Conservation (phyloP, 2,888 invertebrate genomes). For the Nudaria mundana region DNA sequence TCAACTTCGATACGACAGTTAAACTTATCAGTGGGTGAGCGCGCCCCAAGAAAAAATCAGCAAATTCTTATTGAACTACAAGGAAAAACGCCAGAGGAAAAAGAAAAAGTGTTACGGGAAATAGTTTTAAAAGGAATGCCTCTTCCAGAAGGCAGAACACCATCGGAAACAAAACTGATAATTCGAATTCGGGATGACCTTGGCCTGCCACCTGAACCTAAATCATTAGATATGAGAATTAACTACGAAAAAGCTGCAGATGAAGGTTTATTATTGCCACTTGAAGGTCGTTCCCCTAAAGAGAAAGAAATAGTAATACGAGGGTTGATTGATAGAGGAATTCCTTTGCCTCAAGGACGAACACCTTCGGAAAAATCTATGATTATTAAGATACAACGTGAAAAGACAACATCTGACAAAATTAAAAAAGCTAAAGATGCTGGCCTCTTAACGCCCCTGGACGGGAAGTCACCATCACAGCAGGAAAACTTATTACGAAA, state of each 20-base stretch:
- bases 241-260: conserved; percentile 27
- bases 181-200: conserved; percentile 18
- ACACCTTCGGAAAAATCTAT: conserved; percentile 23
- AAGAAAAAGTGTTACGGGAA: not conserved
- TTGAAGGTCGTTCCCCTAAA: conserved; percentile 17
- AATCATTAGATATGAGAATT: conserved; percentile 23
- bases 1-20: not conserved
- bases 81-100: conserved; percentile 1
- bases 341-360: conserved; percentile 27
- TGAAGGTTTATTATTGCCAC: conserved; percentile 25
- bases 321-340: conserved; percentile 14
- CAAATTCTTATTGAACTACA: no score
- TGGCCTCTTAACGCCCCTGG: conserved; percentile 22
- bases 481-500: conserved; percentile 31
- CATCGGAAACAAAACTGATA: not conserved
- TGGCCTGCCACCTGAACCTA: conserved; percentile 39
- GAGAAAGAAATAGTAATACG: not conserved
- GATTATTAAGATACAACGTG: conserved; percentile 22
- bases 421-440: conserved; percentile 27
- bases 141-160: not conserved
- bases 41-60: no score
- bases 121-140: not conserved
- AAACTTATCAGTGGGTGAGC: not conserved
- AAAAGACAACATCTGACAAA: conserved; percentile 30
- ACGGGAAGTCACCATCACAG: conserved; percentile 23